These are phyloP conservation scores for Rhombomys opimus DNA, from an alignment of 2,113 vertebrate genomes.

Conservation along the genomic window DNA sequence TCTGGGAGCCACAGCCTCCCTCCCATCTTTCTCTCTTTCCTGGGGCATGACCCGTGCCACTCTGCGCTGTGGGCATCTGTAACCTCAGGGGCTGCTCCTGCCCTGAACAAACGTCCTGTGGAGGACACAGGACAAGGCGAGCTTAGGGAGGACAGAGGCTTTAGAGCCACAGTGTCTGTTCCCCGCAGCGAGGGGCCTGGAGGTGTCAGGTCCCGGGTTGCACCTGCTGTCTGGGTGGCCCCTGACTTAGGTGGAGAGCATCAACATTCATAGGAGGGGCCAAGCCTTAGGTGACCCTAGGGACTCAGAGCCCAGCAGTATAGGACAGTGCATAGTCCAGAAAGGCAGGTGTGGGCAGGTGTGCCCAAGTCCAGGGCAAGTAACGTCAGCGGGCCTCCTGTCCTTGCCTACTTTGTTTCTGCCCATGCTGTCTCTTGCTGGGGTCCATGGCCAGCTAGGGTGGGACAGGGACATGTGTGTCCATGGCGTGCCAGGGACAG, in stretches of 20 bases:
- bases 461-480: neutral
- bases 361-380: neutral
- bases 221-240: neutral
- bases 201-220: accelerated
- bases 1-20: neutral
- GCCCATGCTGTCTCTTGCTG: neutral
- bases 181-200: neutral
- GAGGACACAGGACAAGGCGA: neutral
- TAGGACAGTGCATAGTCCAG: neutral
- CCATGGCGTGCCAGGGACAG: too few species aligned
- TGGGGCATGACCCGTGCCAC: neutral
- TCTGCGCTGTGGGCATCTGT: neutral
- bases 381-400: too few species aligned
- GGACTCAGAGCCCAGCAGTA: neutral
- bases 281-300: neutral
- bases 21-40: neutral
- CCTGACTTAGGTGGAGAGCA: accelerated
- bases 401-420: neutral
- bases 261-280: neutral
- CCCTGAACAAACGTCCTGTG: neutral
- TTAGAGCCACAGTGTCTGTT: neutral
- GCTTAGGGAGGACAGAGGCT: neutral
- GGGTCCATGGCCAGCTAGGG: neutral
- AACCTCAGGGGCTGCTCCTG: neutral
- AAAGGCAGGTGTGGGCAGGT: neutral